phyloP scores from a whole-genome alignment of 2,888 invertebrate genomes.

The Deilephila porcellus region DNA sequence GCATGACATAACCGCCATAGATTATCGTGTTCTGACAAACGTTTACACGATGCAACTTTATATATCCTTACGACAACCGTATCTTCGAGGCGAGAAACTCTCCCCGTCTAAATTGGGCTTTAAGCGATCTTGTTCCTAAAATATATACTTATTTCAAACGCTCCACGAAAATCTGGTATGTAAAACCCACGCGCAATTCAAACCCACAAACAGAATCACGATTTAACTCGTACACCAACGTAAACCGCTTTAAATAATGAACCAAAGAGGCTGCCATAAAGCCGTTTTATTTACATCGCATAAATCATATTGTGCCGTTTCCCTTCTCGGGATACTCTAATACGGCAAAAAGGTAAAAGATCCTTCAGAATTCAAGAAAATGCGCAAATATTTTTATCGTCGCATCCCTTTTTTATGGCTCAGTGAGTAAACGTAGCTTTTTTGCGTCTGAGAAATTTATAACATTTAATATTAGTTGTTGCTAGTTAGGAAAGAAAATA shows the following conservation, averaged over 20 bases:
- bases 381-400: conserved; percentile 28
- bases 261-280: conserved; percentile 18
- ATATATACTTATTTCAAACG: too few relatives aligned
- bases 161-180: neutral
- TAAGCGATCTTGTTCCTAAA: too few relatives aligned
- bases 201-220: neutral
- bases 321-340: conserved; percentile 7
- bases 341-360: conserved; percentile 21
- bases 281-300: conserved; percentile 19
- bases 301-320: conserved; percentile 22
- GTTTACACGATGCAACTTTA: too few relatives aligned
- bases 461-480: neutral
- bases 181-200: neutral
- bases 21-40: too few relatives aligned
- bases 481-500: too few relatives aligned
- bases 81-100: too few relatives aligned
- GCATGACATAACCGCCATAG: too few relatives aligned
- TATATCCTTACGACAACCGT: too few relatives aligned
- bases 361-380: conserved; percentile 24
- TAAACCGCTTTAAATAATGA: conserved; percentile 18
- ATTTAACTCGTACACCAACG: neutral
- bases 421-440: neutral
- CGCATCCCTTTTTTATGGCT: conserved; percentile 26
- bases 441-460: neutral
- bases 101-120: too few relatives aligned